Evolutionary conservation across 2,797 vertebrate species (phyloP).

Genomic region (Neosalanx taihuensis): DNA sequence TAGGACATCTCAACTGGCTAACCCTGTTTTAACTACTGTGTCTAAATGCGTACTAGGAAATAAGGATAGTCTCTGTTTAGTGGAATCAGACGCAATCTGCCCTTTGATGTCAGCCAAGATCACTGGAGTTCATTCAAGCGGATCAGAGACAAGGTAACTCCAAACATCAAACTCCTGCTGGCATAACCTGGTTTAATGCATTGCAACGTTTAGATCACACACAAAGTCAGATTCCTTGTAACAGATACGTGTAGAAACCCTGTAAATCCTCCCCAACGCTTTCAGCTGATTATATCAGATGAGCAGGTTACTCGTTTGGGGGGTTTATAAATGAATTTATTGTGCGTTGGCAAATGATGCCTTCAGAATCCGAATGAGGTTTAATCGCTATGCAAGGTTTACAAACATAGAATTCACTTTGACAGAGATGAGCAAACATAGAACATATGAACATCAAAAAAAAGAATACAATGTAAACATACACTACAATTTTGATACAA

Average conservation of each 20-base stretch:
- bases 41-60: conserved; percentile 40
- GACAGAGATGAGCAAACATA: too few relatives aligned
- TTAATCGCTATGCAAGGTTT: too few relatives aligned
- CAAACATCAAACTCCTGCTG: background rate
- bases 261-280: conserved; percentile 21
- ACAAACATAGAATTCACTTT: too few relatives aligned
- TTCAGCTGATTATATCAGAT: conserved; percentile 24
- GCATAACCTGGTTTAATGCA: background rate
- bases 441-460: too few relatives aligned
- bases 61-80: conserved; percentile 35
- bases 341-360: conserved; percentile 16
- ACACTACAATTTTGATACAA: too few relatives aligned
- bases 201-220: conserved; percentile 19
- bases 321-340: conserved; percentile 39
- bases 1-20: conserved; percentile 3
- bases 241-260: conserved; percentile 9
- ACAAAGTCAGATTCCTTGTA: conserved; percentile 17
- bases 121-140: conserved; percentile 32
- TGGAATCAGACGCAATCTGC: conserved; percentile 20
- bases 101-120: background rate
- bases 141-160: background rate
- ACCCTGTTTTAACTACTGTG: conserved; percentile 7
- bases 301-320: conserved; percentile 29
- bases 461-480: too few relatives aligned
- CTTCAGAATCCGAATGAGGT: too few relatives aligned